phyloP scores from a whole-genome alignment of 2,113 vertebrate species.

The Phaetusa simplex region DNA sequence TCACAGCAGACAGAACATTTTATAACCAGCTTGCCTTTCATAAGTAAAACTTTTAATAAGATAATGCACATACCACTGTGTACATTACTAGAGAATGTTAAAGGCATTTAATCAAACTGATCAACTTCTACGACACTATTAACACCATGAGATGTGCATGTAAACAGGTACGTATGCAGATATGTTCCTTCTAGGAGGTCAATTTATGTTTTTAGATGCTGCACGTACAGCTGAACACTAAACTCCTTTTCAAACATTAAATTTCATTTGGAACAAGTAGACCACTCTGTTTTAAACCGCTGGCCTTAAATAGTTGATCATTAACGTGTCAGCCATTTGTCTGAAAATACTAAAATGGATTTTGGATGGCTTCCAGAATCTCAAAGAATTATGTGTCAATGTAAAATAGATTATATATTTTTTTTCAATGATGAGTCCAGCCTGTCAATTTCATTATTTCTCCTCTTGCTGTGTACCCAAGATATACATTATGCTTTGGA shows the following conservation, averaged over 20 bases:
- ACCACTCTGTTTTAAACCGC: neutral
- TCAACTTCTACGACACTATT: neutral
- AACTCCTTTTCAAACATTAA: conserved; percentile 10
- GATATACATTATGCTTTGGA: neutral
- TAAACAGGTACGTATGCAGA: neutral
- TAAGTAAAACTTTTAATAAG: neutral
- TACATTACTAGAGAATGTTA: neutral
- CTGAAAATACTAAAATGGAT: conserved; percentile 44
- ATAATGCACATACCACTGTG: neutral
- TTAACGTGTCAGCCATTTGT: conserved; percentile 36
- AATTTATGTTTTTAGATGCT: neutral
- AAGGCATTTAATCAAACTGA: conserved; percentile 8
- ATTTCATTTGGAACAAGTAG: conserved; percentile 30
- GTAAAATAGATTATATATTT: conserved; percentile 39
- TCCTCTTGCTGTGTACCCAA: neutral
- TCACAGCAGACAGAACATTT: conserved; percentile 10
- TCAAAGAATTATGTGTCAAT: conserved; percentile 39
- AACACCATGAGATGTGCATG: neutral
- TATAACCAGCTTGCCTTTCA: neutral
- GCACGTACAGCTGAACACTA: neutral
- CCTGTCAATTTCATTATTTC: conserved; percentile 35
- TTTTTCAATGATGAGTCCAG: conserved; percentile 4
- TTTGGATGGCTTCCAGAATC: conserved; percentile 34
- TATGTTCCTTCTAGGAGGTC: neutral
- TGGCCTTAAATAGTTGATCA: conserved; percentile 45